phyloP scores from a whole-genome alignment of 2,113 vertebrate genomes.

The Anhinga anhinga region DNA sequence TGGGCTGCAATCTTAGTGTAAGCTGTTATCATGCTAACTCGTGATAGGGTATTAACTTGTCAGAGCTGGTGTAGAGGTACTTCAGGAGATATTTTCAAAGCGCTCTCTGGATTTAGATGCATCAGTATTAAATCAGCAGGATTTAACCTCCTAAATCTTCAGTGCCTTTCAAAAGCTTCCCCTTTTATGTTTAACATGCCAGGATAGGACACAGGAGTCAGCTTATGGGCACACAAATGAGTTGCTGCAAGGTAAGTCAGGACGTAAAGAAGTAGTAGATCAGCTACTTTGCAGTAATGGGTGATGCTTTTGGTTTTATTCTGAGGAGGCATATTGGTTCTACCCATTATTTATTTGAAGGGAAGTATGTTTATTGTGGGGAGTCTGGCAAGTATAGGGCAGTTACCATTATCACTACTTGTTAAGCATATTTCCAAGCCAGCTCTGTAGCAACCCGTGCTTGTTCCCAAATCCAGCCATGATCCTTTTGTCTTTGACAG shows the following conservation, averaged over 20 bases:
- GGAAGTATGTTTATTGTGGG: neutral
- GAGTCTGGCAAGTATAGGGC: neutral
- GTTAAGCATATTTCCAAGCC: neutral
- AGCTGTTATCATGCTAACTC: slow-evolving; percentile 29
- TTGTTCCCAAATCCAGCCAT: neutral
- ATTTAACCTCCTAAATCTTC: slow-evolving; percentile 15
- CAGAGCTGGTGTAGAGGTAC: slow-evolving; percentile 2
- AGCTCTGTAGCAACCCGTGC: neutral
- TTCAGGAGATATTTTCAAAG: slow-evolving; percentile 26
- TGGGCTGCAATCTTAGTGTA: slow-evolving; percentile 13
- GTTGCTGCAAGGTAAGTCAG: neutral
- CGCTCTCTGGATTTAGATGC: slow-evolving; percentile 25
- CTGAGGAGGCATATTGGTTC: neutral
- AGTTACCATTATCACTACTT: neutral
- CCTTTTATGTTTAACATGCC: neutral
- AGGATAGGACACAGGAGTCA: neutral
- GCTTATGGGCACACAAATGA: neutral
- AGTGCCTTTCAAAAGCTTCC: neutral
- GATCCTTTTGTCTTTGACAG: neutral
- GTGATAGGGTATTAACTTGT: slow-evolving; percentile 49
- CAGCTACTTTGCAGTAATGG: neutral
- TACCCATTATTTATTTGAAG: neutral
- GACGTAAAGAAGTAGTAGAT: neutral
- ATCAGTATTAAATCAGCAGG: neutral
- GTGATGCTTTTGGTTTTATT: neutral